Evolutionary conservation across 2,888 invertebrate genomes (phyloP).

Genomic region (Agrochola circellaris): DNA sequence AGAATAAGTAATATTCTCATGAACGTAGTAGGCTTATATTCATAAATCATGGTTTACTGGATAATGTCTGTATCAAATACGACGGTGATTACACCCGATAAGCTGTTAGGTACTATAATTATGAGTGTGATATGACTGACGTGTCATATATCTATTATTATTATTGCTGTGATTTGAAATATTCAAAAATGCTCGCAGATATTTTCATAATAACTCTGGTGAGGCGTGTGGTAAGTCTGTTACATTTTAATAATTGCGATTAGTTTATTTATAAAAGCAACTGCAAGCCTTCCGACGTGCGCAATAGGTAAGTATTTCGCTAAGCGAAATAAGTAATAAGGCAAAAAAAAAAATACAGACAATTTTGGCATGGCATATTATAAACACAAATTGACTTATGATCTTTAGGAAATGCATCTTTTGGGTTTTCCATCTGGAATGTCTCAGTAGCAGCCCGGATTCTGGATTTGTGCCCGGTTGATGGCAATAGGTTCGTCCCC

Average conservation of each 20-base stretch:
- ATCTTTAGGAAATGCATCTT: not conserved
- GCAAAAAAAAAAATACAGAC: not conserved
- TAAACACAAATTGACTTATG: not conserved
- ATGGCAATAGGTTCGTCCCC: no score
- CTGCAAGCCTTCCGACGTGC: not conserved
- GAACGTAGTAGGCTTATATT: not conserved
- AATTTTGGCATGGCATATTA: not conserved
- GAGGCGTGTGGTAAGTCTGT: not conserved
- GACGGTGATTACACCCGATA: constrained; percentile 18
- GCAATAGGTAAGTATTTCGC: not conserved
- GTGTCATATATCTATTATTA: constrained; percentile 20
- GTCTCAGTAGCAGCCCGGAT: no score
- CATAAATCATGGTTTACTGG: constrained; percentile 11
- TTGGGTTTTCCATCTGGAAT: no score
- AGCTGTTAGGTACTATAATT: constrained; percentile 11
- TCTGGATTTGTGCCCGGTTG: no score
- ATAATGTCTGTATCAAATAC: constrained; percentile 14
- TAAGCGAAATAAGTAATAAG: not conserved
- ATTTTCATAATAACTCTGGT: not conserved
- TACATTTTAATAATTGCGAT: not conserved
- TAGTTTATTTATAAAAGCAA: not conserved
- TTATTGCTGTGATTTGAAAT: not conserved
- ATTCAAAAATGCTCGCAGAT: not conserved
- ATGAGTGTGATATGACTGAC: constrained; percentile 22
- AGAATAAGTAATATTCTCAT: not conserved